Conservation (phyloP, 2,113 vertebrate species). For the Numenius arquata region DNA sequence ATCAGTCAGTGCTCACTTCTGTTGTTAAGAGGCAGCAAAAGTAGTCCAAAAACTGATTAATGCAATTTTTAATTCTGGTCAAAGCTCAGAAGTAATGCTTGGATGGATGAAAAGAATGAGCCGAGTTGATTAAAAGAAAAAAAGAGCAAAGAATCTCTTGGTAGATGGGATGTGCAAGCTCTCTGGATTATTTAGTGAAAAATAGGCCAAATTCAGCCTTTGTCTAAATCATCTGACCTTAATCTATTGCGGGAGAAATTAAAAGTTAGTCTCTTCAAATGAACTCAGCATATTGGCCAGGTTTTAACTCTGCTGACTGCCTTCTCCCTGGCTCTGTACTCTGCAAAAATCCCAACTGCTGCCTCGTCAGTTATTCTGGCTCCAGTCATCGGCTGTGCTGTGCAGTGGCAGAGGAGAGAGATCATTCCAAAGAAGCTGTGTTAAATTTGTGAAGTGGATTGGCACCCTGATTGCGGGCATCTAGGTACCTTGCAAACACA, state of each 20-base stretch:
- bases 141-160: background rate
- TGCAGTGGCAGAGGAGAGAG: background rate
- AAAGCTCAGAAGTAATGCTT: background rate
- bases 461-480: background rate
- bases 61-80: background rate
- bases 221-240: background rate
- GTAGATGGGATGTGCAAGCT: background rate
- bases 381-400: background rate
- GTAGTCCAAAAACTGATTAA: constrained; percentile 13
- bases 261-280: background rate
- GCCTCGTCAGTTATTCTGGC: background rate
- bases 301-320: background rate
- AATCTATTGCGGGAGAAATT: background rate
- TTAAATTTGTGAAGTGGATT: background rate
- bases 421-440: background rate
- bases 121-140: background rate
- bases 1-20: background rate
- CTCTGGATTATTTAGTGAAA: constrained; percentile 11
- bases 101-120: background rate
- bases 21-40: constrained; percentile 2
- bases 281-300: background rate
- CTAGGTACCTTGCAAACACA: background rate
- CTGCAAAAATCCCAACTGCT: background rate
- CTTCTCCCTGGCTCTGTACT: background rate
- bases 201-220: background rate